Evolutionary conservation across 2,888 invertebrate species (phyloP).

Genomic region (Odontocerum albicorne): DNA sequence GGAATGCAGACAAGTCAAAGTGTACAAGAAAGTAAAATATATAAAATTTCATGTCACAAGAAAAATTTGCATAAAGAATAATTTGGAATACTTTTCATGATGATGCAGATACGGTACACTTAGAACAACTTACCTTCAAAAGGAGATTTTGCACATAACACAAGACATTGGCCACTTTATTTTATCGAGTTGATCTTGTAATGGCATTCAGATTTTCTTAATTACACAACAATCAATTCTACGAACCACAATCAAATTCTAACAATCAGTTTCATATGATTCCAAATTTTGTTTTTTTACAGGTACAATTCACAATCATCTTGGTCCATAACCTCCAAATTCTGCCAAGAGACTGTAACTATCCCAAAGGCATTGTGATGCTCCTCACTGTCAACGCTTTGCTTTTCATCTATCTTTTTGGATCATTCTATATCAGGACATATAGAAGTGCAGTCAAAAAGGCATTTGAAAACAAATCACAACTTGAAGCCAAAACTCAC

Average conservation of each 20-base stretch:
- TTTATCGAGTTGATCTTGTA: too few species aligned
- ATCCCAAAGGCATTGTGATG: constrained; percentile 69
- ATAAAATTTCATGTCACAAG: too few species aligned
- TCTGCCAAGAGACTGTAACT: constrained; percentile 67
- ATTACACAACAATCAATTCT: background rate
- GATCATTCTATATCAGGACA: constrained; percentile 70
- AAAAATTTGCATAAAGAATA: too few species aligned
- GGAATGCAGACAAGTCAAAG: too few species aligned
- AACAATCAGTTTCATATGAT: background rate
- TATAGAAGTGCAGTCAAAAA: constrained; percentile 52
- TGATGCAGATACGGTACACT: too few species aligned
- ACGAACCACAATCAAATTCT: background rate
- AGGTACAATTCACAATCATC: constrained; percentile 77
- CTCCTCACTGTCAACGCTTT: constrained; percentile 68
- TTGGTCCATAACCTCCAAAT: constrained; percentile 69
- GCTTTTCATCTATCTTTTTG: constrained; percentile 77
- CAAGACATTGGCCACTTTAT: too few species aligned
- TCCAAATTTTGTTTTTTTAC: constrained; percentile 40
- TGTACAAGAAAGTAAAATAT: too few species aligned
- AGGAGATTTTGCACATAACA: too few species aligned
- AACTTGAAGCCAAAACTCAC: too few species aligned
- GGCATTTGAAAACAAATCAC: background rate
- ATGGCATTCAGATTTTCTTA: too few species aligned
- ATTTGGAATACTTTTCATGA: too few species aligned
- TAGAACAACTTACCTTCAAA: too few species aligned